Base-by-base conservation (phyloP, 2,113 vertebrate genomes). In the Myotis davidii region DNA sequence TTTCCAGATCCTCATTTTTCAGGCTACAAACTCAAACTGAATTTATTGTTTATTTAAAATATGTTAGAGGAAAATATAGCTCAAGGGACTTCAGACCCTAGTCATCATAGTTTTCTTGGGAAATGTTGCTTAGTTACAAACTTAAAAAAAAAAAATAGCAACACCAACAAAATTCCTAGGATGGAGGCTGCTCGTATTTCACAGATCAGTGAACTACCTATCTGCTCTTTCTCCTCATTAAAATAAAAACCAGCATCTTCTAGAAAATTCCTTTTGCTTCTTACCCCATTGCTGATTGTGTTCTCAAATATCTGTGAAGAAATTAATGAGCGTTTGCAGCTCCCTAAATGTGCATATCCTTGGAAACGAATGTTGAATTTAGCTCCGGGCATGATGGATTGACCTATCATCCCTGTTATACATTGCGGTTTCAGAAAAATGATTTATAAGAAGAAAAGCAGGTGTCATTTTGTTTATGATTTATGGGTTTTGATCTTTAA, bases 401-500 rank as follows among this genome's bases (percentile, higher is more conserved):
- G 94, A 95, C 90, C 78, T 20, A 94, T 64, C 34, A 45, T 52
- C 17, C 6, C 32, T 89, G 82, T 76, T 95, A 78, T 25, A 96
- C n/a, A 86, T 86, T 77, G 81, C 0, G 23, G 61, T 78, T 97
- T 88, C 42, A 48, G 96, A 69, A 90, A 95, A 97, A 95, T 91
- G 86, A 97, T 94, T 96, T 96, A 90, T 94, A 96, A 82, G 95
- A 91, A 92, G 88, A 89, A 94, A 97, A 95, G 77, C 85, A 95
- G 77, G 37, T 18, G 0, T 96, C 88, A 91, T 93, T 97, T 94
- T 94, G 73, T 89, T 95, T 96, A 72, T 97, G 96, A 97, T 97
- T 96, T 91, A 96, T 96, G 88, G 32, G 37, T 61, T 97, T 83
- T 97, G 82, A 95, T 95, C 88, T 92, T 97, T 97, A 97, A 91